Conservation (phyloP, 1,140 invertebrate genomes). For the Sycophaga agraensis region DNA sequence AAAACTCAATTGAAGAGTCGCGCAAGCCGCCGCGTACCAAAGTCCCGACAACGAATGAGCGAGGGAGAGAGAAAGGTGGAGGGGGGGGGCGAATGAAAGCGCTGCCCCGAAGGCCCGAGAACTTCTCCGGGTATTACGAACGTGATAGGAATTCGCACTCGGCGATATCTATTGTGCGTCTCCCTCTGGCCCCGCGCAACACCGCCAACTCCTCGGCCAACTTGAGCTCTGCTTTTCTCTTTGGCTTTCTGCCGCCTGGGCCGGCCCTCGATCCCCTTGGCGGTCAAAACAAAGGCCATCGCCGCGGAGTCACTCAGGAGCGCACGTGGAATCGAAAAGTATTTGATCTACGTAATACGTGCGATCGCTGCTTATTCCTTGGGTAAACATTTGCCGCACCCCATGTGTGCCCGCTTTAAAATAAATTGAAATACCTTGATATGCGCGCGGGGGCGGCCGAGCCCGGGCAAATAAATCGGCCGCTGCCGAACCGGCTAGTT, state of each 20-base stretch:
- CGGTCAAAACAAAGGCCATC: not conserved
- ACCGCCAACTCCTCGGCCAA: too few species aligned
- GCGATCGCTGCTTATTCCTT: too few species aligned
- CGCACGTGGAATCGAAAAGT: not conserved
- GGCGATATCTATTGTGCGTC: not conserved
- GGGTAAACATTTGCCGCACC: too few species aligned
- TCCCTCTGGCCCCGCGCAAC: not conserved
- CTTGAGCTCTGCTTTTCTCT: not conserved
- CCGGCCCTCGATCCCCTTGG: too few species aligned
- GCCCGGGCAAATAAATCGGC: too few species aligned
- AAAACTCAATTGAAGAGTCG: slow-evolving; percentile 28
- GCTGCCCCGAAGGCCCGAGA: slow-evolving; percentile 33
- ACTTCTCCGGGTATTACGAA: slow-evolving; percentile 42
- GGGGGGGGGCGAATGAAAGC: too few species aligned
- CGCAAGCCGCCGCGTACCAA: not conserved
- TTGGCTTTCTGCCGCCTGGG: not conserved
- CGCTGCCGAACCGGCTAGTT: too few species aligned
- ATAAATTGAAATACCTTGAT: too few species aligned
- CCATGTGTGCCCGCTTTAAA: too few species aligned
- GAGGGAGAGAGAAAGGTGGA: not conserved
- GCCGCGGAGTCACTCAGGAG: not conserved
- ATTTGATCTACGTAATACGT: not conserved
- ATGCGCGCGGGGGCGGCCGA: too few species aligned
- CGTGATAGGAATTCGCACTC: slow-evolving; percentile 45
- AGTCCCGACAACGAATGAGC: not conserved